These are phyloP conservation scores for Torymus texanus DNA, from an alignment of 2,888 invertebrate species.

Conservation along the genomic window DNA sequence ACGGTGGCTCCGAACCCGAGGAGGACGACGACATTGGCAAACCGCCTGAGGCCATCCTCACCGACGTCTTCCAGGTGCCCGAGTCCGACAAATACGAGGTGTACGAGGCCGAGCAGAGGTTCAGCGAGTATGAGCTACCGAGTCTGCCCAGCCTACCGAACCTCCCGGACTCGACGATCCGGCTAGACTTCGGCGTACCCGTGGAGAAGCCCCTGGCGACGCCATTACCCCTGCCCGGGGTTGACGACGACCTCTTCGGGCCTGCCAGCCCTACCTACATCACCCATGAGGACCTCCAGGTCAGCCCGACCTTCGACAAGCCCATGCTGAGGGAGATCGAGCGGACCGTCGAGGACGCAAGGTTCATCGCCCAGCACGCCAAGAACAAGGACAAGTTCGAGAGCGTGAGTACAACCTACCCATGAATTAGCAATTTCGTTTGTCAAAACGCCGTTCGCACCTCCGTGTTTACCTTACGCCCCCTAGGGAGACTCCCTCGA, in stretches of 20 bases:
- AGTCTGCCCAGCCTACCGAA: conserved; percentile 57
- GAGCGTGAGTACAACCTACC: conserved; percentile 82
- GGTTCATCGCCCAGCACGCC: conserved; percentile 96
- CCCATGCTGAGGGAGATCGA: conserved; percentile 90
- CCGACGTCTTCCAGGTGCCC: conserved; percentile 84
- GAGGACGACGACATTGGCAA: conserved; percentile 54
- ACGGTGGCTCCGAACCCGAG: conserved; percentile 68
- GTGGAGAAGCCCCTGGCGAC: conserved; percentile 41
- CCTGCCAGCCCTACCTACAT: conserved; percentile 47
- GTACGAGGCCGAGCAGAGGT: conserved; percentile 70
- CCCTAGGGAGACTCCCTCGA: too few relatives aligned
- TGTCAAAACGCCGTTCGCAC: too few relatives aligned
- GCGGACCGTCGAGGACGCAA: conserved; percentile 93
- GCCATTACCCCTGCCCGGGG: conserved; percentile 43
- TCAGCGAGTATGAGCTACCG: conserved; percentile 85
- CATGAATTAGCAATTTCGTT: too few relatives aligned
- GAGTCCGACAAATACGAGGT: conserved; percentile 78
- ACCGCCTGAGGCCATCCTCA: conserved; percentile 80
- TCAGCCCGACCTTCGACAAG: conserved; percentile 89
- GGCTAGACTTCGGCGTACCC: conserved; percentile 40
- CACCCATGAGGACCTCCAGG: conserved; percentile 56
- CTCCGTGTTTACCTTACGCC: too few relatives aligned
- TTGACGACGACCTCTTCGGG: conserved; percentile 53
- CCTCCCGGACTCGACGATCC: conserved; percentile 31
- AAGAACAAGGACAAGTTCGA: conserved; percentile 96